A percentile compares a stretch with the other conserved stretches of the same genome.
Conservation (phyloP, 2,797 vertebrate genomes). For the Clarias pachynema region DNA sequence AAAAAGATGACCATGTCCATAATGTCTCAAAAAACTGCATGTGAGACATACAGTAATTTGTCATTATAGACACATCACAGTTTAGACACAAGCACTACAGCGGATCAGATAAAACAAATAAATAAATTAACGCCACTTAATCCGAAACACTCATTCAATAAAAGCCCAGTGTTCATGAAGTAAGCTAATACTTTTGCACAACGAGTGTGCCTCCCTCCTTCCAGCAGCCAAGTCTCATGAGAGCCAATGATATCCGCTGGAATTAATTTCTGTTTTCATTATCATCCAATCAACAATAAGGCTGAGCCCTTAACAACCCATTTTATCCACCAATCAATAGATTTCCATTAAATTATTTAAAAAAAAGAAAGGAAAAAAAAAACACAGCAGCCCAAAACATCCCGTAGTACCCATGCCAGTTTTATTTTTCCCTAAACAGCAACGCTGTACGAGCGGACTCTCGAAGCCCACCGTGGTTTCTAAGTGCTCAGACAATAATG, state of each 20-base stretch:
- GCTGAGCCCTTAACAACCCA: slow-evolving; percentile 24
- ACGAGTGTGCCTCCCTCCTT: neutral
- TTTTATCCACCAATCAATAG: slow-evolving; percentile 36
- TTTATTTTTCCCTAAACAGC: slow-evolving; percentile 27
- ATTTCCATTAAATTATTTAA: slow-evolving; percentile 5
- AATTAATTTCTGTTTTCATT: slow-evolving; percentile 46
- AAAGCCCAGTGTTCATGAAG: slow-evolving; percentile 22
- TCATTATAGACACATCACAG: neutral
- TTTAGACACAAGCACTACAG: neutral
- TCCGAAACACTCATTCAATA: slow-evolving; percentile 9
- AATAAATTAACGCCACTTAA: slow-evolving; percentile 21
- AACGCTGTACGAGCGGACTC: neutral
- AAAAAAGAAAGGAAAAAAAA: neutral
- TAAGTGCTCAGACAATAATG: slow-evolving; percentile 51
- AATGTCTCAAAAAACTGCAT: neutral
- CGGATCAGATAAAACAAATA: neutral
- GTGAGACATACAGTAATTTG: neutral
- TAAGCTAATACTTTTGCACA: slow-evolving; percentile 23
- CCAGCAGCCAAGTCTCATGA: slow-evolving; percentile 25
- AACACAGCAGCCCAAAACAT: slow-evolving; percentile 6
- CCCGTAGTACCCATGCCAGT: slow-evolving; percentile 1
- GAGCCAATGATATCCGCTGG: slow-evolving; percentile 37
- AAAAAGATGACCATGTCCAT: neutral
- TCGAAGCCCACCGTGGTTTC: slow-evolving; percentile 51
- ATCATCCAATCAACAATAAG: slow-evolving; percentile 18